These are phyloP conservation scores for Caenorhabditis wallacei DNA, from an alignment of 2,888 invertebrate genomes.

Conservation along the genomic window DNA sequence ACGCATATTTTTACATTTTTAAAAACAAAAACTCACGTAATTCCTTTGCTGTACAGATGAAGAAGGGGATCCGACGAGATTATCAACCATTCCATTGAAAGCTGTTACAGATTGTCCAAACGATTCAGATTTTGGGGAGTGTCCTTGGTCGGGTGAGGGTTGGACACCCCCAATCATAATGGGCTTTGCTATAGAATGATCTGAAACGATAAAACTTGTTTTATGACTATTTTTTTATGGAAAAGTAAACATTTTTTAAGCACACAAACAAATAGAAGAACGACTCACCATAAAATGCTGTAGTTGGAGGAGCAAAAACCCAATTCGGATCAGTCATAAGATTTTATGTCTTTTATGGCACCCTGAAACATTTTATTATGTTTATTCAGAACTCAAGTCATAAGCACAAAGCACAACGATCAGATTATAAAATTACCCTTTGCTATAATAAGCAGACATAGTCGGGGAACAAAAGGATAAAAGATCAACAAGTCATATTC, in stretches of 20 bases:
- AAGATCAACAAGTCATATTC: constrained; percentile 14
- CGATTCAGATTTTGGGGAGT: constrained; percentile 87
- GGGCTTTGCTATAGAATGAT: constrained; percentile 88
- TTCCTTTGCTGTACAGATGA: constrained; percentile 48
- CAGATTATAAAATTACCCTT: constrained; percentile 28
- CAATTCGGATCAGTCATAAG: constrained; percentile 60
- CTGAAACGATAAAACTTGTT: constrained; percentile 81
- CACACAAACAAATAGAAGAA: not conserved
- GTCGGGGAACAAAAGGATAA: constrained; percentile 27
- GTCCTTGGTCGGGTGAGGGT: constrained; percentile 45
- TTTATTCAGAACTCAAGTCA: not conserved
- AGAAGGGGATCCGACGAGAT: constrained; percentile 90
- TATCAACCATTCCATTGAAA: constrained; percentile 98
- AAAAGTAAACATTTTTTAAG: constrained; percentile 7
- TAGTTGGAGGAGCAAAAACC: constrained; percentile 32
- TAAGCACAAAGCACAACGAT: constrained; percentile 22
- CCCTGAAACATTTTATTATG: constrained; percentile 37
- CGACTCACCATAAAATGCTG: constrained; percentile 48
- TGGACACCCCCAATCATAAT: constrained; percentile 87
- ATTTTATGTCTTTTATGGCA: constrained; percentile 20
- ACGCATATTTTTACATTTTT: no score
- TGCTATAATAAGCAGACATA: constrained; percentile 15
- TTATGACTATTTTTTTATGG: not conserved
- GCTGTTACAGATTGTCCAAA: constrained; percentile 88
- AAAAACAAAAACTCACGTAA: constrained; percentile 41